These are phyloP conservation scores for Procavia capensis DNA, from an alignment of 2,113 vertebrate species.

Conservation along the genomic window DNA sequence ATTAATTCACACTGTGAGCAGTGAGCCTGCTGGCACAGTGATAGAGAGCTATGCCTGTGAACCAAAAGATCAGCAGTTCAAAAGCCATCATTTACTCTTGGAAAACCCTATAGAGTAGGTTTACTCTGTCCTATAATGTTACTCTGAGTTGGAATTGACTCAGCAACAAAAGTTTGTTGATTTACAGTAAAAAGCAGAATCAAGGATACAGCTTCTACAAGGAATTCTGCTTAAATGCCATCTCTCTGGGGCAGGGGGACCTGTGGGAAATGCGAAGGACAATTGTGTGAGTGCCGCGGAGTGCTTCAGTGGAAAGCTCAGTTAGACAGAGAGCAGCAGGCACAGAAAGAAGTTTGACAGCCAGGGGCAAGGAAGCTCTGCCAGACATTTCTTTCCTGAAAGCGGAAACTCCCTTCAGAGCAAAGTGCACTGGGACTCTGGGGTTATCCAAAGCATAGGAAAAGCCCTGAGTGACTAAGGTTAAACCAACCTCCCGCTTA, in stretches of 20 bases:
- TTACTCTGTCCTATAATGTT: too few relatives aligned
- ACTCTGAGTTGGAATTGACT: too few relatives aligned
- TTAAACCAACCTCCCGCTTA: background rate
- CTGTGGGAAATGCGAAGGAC: background rate
- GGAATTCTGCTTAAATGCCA: background rate
- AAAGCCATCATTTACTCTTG: too few relatives aligned
- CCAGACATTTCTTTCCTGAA: background rate
- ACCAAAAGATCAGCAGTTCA: too few relatives aligned
- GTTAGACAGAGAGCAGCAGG: background rate
- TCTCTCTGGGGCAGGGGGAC: background rate
- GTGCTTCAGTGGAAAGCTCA: too few relatives aligned
- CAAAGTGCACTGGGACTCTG: background rate
- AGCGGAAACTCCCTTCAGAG: background rate
- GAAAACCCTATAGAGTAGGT: too few relatives aligned
- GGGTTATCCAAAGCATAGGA: background rate
- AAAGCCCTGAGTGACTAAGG: background rate
- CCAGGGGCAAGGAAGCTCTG: background rate
- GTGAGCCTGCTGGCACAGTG: too few relatives aligned
- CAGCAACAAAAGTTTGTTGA: too few relatives aligned
- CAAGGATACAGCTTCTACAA: background rate
- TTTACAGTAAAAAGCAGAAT: background rate
- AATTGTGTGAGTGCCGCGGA: background rate
- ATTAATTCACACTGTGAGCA: background rate
- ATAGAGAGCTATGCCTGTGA: too few relatives aligned
- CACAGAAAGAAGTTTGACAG: fast-evolving